Base-by-base conservation (phyloP, 1,140 invertebrate species). In the Samia ricini region DNA sequence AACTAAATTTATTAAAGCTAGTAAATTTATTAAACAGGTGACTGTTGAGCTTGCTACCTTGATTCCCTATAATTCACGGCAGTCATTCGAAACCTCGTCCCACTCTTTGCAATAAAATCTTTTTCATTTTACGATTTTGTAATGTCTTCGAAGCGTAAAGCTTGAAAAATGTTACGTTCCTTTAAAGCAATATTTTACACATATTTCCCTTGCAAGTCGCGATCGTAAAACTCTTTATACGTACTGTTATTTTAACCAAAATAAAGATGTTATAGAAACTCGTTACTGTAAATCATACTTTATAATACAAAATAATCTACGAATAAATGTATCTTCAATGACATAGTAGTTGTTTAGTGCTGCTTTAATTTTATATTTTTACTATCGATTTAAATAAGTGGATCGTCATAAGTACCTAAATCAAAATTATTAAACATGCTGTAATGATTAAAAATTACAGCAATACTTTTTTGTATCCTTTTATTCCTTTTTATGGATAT, bases 111-210 rank as follows among this genome's bases (percentile, higher is more conserved):
- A 65, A 64, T 63, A 68, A 55, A 57, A 63, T 58, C 52, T 64
- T 74, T 69, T 74, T 74, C 69, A 71, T 71, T 74, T 71, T 69
- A 74, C 72, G 72, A 71, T 74, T 66, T 67, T 74, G 68, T 42
- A 42, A 42, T 42, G 33, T 42, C 33, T 10, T 42, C 10, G 33
- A 42, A 42, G 33, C 33, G 33, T 15, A 42, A 42, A 42, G 12
- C 33, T 42, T 12, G 33, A 42, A 42, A 42, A 42, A 42, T 42
- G 33, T 42, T 15, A 42, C n/a, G 33, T 42, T 42, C 33, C 33
- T 42, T 42, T 42, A 15, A 42, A 42, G 33, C 15, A 42, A 42
- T 42, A 42, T 42, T 42, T 42, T 42, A 42, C 33, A 42, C 33
- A 42, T 42, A 42, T 42, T 42, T 42, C 33, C 33, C 33, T 12